Evolutionary conservation across 2,888 invertebrate species (phyloP).

Genomic region (Drosophila eohydei): DNA sequence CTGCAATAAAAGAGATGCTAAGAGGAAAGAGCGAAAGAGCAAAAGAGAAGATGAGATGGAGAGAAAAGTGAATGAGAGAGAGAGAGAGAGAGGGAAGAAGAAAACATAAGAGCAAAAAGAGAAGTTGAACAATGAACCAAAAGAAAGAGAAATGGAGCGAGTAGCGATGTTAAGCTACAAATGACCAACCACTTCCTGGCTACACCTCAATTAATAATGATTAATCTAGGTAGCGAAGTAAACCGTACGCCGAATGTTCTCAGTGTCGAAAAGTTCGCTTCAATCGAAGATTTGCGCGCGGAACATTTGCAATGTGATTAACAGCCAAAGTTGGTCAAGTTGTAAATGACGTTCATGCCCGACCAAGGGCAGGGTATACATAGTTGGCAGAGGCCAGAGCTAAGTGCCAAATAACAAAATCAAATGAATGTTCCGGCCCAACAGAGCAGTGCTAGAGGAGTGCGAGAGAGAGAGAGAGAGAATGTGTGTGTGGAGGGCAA

Average conservation of each 20-base stretch:
- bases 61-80: neutral
- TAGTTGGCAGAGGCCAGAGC: constrained; percentile 10
- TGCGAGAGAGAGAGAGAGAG: neutral
- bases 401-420: constrained; percentile 72
- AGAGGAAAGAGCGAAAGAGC: neutral
- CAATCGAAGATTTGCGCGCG: neutral
- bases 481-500: neutral
- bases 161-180: neutral
- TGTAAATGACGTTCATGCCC: constrained; percentile 9
- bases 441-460: neutral
- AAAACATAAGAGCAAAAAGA: too few species aligned
- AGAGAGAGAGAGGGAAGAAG: neutral
- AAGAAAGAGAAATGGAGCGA: neutral
- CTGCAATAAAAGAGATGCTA: neutral
- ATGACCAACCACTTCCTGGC: neutral
- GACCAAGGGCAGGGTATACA: constrained; percentile 19
- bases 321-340: constrained; percentile 20
- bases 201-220: neutral
- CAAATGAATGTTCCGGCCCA: constrained; percentile 63
- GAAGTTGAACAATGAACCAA: too few species aligned
- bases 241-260: neutral
- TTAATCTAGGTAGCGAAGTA: neutral
- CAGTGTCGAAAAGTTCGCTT: neutral
- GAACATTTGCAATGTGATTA: constrained; percentile 18
- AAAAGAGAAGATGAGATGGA: too few species aligned